Conservation (phyloP, 2,113 vertebrate genomes). For the Malurus melanocephalus region DNA sequence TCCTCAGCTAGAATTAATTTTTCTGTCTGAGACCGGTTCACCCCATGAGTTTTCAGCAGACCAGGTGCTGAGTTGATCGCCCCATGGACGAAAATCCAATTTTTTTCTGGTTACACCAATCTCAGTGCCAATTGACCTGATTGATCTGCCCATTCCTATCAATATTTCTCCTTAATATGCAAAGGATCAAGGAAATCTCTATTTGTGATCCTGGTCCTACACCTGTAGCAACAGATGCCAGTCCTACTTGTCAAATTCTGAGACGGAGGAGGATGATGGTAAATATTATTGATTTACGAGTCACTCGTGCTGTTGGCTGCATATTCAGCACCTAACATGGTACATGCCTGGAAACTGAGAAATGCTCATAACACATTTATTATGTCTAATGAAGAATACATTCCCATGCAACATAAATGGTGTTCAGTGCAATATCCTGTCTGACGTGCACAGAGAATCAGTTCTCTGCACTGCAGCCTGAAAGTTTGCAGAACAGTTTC, state of each 20-base stretch:
- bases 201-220: neutral
- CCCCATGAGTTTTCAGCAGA: neutral
- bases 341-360: neutral
- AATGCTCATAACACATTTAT: accelerated
- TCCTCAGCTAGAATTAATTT: neutral
- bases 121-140: neutral
- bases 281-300: neutral
- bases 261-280: neutral
- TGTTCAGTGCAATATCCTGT: neutral
- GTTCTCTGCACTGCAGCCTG: neutral
- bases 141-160: neutral
- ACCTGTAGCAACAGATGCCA: neutral
- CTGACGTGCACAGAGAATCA: neutral
- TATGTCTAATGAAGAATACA: neutral
- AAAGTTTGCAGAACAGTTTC: neutral
- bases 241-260: neutral
- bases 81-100: neutral
- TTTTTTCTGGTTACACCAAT: neutral
- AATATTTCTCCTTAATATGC: neutral
- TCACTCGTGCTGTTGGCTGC: neutral
- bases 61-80: neutral
- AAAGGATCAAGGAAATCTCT: neutral
- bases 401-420: neutral
- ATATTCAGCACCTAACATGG: neutral
- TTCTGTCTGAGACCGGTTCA: neutral